Conservation (phyloP, 2,797 vertebrate species). For the Enteromius treurensis region DNA sequence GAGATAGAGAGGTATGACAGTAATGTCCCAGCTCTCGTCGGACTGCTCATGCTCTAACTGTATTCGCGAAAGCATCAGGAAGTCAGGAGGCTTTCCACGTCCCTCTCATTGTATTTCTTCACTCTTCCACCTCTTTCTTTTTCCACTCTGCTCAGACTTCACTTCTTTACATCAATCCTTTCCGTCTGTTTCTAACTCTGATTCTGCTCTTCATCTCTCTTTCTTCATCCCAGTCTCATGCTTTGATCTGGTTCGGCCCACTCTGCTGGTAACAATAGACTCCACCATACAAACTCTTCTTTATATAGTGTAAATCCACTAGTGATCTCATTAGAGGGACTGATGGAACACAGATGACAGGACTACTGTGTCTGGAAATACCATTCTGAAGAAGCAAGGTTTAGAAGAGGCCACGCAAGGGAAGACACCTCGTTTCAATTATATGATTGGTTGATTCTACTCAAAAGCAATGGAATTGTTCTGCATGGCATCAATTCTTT, state of each 20-base stretch:
- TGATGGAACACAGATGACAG: slow-evolving; percentile 53
- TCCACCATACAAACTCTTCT: slow-evolving; percentile 47
- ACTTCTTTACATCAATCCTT: slow-evolving; percentile 20
- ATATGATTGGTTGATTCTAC: slow-evolving; percentile 41
- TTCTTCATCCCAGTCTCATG: slow-evolving; percentile 2
- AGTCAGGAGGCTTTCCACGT: slow-evolving; percentile 28
- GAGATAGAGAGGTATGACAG: neutral
- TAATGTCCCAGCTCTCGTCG: neutral
- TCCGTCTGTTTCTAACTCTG: slow-evolving; percentile 2
- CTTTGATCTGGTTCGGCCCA: slow-evolving; percentile 43
- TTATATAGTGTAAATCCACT: slow-evolving; percentile 55
- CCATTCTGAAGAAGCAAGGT: slow-evolving; percentile 34
- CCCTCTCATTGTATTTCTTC: slow-evolving; percentile 17
- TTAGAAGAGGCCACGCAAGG: slow-evolving; percentile 39
- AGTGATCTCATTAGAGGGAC: slow-evolving; percentile 55
- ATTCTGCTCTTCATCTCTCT: slow-evolving; percentile 11
- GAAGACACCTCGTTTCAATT: slow-evolving; percentile 50
- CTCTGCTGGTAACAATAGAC: slow-evolving; percentile 41
- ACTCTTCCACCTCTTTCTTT: neutral
- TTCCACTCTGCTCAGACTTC: slow-evolving; percentile 1
- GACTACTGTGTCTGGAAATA: slow-evolving; percentile 56
- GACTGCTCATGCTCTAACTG: slow-evolving; percentile 25
- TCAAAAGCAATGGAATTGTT: slow-evolving; percentile 33
- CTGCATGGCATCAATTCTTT: slow-evolving; percentile 25
- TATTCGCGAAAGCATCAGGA: slow-evolving; percentile 34